Evolutionary conservation across 2,888 invertebrate species (phyloP), one percentile per base, ranked within the genome.

Genomic region (Cataglyphis rosenhaueri): DNA sequence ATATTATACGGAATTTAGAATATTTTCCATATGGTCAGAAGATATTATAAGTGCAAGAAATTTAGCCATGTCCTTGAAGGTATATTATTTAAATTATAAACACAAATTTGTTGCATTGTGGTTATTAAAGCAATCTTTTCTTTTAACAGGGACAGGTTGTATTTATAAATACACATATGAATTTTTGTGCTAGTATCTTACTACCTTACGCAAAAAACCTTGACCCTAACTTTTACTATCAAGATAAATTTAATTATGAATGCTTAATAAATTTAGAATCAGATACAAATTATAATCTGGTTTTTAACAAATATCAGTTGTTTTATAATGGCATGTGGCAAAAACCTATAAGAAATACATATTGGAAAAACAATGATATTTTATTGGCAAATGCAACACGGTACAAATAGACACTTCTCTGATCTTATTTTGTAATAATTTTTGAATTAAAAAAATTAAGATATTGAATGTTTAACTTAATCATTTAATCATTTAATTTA

Each of bases 21-120:
- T 52, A 15, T 1, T 29, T 66, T 76, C 75, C 9, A 66, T 76
- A 66, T 76, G 75, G 75, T 52, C 75, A 4, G 75, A 76, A 66
- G 35, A 76, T 55, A 38, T 76, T 66, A 6, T 62, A 76, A n/a
- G 35, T 66, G 75, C 75, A 25, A 66, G 66, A 38, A 38, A 76
- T 12, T 66, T 76, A 38, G 75, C 75, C 9, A 25, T 2, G 12
- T 55, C 25, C 9, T 38, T 76, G 52, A 66, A 76, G 38, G 75
- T 76, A 76, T 2, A 25, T 8, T 0, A 66, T 38, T 35, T 38
- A 5, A 32, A 21, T 62, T 15, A 15, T 44, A 15, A 15, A 74
- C 3, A 25, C 3, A 6, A 15, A 44, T 35, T 38, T 44, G 6
- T 4, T 0, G 32, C 6, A 21, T 32, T 44, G 21, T 12, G 12